Conservation (phyloP, 2,797 vertebrate genomes). For the Hybognathus amarus region DNA sequence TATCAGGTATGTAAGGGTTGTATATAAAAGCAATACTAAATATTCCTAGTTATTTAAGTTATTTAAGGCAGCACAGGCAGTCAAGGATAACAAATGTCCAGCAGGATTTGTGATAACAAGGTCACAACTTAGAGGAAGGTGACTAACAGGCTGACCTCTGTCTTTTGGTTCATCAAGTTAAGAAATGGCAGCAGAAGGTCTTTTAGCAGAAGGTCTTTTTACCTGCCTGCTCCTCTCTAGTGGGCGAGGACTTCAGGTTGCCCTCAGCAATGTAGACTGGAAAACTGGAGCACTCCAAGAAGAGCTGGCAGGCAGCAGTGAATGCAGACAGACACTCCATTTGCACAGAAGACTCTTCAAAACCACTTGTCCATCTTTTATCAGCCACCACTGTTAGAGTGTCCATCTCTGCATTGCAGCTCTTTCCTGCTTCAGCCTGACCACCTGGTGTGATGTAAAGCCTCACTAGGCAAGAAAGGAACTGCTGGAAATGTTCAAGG, state of each 20-base stretch:
- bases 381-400: constrained; percentile 65
- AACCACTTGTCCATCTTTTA: constrained; percentile 61
- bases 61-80: neutral
- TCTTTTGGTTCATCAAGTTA: neutral
- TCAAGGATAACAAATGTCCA: neutral
- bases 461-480: constrained; percentile 90
- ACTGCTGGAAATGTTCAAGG: constrained; percentile 94
- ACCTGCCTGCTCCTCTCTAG: constrained; percentile 78
- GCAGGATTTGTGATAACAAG: neutral
- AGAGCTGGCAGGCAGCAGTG: constrained; percentile 95
- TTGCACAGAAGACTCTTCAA: constrained; percentile 65
- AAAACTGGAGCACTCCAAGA: constrained; percentile 98
- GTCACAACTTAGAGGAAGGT: neutral
- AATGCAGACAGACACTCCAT: constrained; percentile 90
- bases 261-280: constrained; percentile 97
- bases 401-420: constrained; percentile 67
- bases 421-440: constrained; percentile 51
- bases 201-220: neutral
- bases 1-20: neutral
- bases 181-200: neutral
- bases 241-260: constrained; percentile 86
- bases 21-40: neutral
- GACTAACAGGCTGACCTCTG: neutral
- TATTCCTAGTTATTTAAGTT: neutral
- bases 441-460: constrained; percentile 84